These are phyloP conservation scores for Ormia ochracea DNA, from an alignment of 2,888 invertebrate species.

Conservation along the genomic window DNA sequence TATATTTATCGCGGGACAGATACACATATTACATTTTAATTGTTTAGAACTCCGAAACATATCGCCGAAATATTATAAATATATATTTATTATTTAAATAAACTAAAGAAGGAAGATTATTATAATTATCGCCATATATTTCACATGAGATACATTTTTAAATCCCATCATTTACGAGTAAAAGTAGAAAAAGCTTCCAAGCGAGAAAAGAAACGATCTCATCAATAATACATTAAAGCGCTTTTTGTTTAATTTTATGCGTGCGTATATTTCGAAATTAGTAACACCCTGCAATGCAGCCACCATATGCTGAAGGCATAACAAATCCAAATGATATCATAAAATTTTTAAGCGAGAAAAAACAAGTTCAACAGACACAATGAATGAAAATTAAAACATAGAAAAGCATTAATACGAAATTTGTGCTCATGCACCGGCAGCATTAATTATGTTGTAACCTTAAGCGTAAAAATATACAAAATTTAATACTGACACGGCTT, in stretches of 20 bases:
- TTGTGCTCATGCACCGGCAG: conserved; percentile 11
- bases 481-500: conserved; percentile 14
- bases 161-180: background rate
- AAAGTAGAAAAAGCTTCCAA: background rate
- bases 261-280: conserved; percentile 3
- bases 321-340: conserved; percentile 50
- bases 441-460: conserved; percentile 61
- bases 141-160: background rate
- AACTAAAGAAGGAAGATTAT: background rate
- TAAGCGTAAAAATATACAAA: conserved; percentile 39
- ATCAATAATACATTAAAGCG: conserved; percentile 56
- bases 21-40: too few species aligned
- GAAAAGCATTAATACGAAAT: conserved; percentile 36
- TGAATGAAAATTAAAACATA: conserved; percentile 60
- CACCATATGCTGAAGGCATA: conserved; percentile 53
- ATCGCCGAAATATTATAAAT: too few species aligned
- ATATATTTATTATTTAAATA: background rate
- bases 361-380: conserved; percentile 23
- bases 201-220: conserved; percentile 16
- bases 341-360: background rate
- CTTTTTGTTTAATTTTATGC: background rate
- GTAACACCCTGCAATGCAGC: conserved; percentile 39
- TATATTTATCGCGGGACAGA: too few species aligned
- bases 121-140: background rate
- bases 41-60: too few species aligned